Evolutionary conservation across 2,797 vertebrate species (phyloP), one percentile per base, ranked within the genome.

Genomic region (Enteromius treurensis): DNA sequence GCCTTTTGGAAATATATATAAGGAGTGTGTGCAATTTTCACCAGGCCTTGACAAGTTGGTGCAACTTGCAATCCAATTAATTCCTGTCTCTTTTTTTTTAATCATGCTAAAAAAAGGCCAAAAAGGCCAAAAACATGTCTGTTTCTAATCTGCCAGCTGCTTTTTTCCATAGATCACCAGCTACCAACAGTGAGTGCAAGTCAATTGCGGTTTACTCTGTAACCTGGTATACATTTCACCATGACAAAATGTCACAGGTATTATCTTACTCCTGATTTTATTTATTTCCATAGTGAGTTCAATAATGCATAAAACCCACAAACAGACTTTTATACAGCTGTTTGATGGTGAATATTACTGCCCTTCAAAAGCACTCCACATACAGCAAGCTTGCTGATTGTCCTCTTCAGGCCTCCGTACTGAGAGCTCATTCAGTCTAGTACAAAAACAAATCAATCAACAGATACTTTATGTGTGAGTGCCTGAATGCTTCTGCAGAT

Each of bases 401-500:
- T 86, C 85, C 88, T 88, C 87, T 88, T 85, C 82, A 87, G 87
- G 87, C 82, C 80, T 86, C 87, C 77, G 74, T 87, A 88, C 77
- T 84, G 77, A 89, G 87, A 87, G 82, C 87, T 65, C 82, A 86
- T 89, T 85, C 87, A 87, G 80, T 83, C 47, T 88, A 87, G 85
- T 85, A 87, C 82, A 86, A 85, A 89, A 89, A 89, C 87, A 89
- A 89, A 87, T 87, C 85, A 88, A 89, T 89, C 88, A 88, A 73
- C 86, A 84, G 82, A 88, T 80, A 86, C 83, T 87, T 73, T 37
- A 47, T 78, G 69, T 47, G 69, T 79, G 73, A 85, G 86, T 80
- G 76, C 73, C 71, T 82, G 58, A 76, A 85, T 68, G 64, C 81
- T 85, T 74, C 80, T 77, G 79, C 83, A 86, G 77, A 89, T 87